phyloP scores from a whole-genome alignment of 37 sponge, comb jelly and placozoan genomes.

The Chondrilla cf. caribensis region DNA sequence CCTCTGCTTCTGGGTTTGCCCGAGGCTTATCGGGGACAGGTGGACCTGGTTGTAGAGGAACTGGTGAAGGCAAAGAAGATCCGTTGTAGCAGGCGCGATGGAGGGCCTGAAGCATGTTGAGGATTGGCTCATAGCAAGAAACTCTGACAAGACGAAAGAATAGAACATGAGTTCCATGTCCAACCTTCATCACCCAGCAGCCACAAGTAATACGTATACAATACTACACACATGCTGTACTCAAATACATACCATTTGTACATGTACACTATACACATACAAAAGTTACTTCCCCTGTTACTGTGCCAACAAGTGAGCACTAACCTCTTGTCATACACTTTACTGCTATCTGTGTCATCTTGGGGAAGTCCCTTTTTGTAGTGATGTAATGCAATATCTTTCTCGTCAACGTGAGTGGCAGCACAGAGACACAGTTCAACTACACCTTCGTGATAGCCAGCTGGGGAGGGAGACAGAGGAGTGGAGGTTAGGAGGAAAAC shows the following conservation, averaged over 20 bases:
- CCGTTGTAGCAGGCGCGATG: slow-evolving; percentile 6
- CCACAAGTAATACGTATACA: too few species aligned
- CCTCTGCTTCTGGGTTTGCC: slow-evolving; percentile 29
- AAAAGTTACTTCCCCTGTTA: too few species aligned
- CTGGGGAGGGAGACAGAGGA: not conserved
- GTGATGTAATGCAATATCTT: slow-evolving; percentile 71
- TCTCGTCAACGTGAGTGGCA: slow-evolving; percentile 67
- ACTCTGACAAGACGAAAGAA: not conserved
- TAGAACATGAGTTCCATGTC: too few species aligned
- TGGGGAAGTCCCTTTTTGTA: slow-evolving; percentile 69
- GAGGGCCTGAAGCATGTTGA: not conserved
- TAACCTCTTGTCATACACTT: slow-evolving; percentile 65
- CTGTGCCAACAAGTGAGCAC: too few species aligned
- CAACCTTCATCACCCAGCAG: too few species aligned
- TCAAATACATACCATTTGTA: not conserved
- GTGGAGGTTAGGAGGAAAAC: not conserved
- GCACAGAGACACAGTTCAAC: slow-evolving; percentile 83
- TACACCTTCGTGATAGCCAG: slow-evolving; percentile 69
- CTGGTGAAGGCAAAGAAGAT: not conserved
- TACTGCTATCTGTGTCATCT: slow-evolving; percentile 50
- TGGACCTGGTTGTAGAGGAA: slow-evolving; percentile 56
- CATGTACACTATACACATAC: not conserved
- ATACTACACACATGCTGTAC: not conserved
- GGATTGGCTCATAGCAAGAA: not conserved
- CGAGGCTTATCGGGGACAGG: slow-evolving; percentile 24